Evolutionary conservation across 2,113 vertebrate species (phyloP).

Genomic region (Spermophilus dauricus): DNA sequence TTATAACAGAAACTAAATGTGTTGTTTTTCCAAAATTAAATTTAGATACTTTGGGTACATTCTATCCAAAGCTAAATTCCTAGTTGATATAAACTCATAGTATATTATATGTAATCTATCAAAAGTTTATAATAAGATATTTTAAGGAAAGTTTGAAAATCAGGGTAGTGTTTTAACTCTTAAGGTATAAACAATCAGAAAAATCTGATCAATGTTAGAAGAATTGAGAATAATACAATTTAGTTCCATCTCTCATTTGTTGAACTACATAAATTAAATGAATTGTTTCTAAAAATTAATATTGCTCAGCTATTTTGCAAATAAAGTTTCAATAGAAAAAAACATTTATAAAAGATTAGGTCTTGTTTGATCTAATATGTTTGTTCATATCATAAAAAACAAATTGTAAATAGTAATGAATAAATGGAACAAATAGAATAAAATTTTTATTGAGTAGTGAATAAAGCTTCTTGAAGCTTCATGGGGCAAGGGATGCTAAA

Average conservation of each 20-base stretch:
- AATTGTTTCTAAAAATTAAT: slow-evolving; percentile 1
- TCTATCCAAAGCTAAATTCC: no score
- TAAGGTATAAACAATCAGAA: no score
- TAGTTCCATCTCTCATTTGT: background rate
- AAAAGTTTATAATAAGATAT: no score
- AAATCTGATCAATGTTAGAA: no score
- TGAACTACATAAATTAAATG: background rate
- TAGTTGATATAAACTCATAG: no score
- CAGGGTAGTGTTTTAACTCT: no score
- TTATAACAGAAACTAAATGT: no score
- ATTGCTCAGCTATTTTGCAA: background rate
- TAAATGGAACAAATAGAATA: background rate
- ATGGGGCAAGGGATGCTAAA: background rate
- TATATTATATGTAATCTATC: no score
- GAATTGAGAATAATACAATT: no score
- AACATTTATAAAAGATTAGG: background rate
- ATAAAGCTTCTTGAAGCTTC: background rate
- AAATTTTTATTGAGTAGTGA: background rate
- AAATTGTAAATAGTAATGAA: background rate
- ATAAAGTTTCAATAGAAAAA: background rate
- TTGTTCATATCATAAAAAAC: background rate
- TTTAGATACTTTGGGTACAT: no score
- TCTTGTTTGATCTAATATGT: background rate
- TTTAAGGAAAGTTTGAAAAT: no score
- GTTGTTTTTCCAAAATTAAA: no score